phyloP scores from a whole-genome alignment of 1,140 invertebrate species.

The Lerema accius region DNA sequence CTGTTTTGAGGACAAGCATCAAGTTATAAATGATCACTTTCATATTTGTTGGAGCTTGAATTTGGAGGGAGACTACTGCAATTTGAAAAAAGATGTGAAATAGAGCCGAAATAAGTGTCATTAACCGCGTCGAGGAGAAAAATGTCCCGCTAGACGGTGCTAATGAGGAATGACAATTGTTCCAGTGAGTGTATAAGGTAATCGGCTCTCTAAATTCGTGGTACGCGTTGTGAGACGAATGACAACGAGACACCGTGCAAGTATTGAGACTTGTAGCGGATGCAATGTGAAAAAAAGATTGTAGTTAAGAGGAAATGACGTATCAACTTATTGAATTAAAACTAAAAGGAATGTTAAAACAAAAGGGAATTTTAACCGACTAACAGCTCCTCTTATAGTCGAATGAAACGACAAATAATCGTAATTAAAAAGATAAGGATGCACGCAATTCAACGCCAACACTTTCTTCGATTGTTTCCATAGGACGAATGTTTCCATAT shows the following conservation, averaged over 20 bases:
- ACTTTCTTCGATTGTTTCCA: too few species aligned
- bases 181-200: slow-evolving; percentile 37
- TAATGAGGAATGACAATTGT: slow-evolving; percentile 74
- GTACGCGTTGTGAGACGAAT: slow-evolving; percentile 35
- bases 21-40: too few species aligned
- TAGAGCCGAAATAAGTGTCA: slow-evolving; percentile 32
- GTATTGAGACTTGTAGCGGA: not conserved
- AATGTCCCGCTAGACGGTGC: slow-evolving; percentile 63
- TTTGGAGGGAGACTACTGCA: not conserved
- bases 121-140: slow-evolving; percentile 42
- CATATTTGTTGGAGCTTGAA: too few species aligned
- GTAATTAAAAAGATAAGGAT: too few species aligned
- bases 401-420: too few species aligned
- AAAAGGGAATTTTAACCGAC: too few species aligned
- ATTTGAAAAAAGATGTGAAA: not conserved
- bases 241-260: not conserved
- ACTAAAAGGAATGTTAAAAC: too few species aligned
- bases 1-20: too few species aligned
- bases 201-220: slow-evolving; percentile 69
- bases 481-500: too few species aligned
- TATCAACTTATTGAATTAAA: too few species aligned
- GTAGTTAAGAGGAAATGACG: not conserved
- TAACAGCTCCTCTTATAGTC: too few species aligned
- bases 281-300: not conserved
- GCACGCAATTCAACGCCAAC: too few species aligned